Conservation (phyloP, 2,888 invertebrate species). For the Pilophorus perplexus region DNA sequence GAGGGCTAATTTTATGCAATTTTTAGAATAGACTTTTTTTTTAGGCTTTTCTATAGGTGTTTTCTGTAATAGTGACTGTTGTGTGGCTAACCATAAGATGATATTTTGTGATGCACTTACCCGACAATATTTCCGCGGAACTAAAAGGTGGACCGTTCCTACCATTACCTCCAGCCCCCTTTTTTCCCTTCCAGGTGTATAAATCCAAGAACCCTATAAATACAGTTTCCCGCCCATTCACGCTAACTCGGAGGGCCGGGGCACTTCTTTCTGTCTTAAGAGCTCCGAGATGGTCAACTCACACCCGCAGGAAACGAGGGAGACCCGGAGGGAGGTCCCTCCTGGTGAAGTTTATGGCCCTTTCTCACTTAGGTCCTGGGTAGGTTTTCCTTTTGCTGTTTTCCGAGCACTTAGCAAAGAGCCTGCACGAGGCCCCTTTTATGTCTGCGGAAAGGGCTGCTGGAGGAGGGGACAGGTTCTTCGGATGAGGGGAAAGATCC, state of each 20-base stretch:
- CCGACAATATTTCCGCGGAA: too few species aligned
- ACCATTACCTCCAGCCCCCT: slow-evolving; percentile 9
- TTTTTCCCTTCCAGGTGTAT: not conserved
- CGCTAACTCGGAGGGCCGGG: not conserved
- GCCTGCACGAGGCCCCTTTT: slow-evolving; percentile 10
- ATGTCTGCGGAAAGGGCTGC: slow-evolving; percentile 1
- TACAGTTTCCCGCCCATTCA: slow-evolving; percentile 6
- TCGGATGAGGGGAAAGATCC: not conserved
- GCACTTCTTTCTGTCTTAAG: slow-evolving; percentile 22
- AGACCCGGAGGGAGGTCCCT: not conserved
- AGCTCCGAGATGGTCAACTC: slow-evolving; percentile 25
- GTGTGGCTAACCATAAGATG: too few species aligned
- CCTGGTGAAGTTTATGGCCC: slow-evolving; percentile 28
- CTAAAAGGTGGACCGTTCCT: slow-evolving; percentile 17
- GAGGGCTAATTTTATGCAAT: too few species aligned
- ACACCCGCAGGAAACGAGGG: not conserved
- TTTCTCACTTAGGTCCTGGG: slow-evolving; percentile 26
- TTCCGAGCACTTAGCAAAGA: slow-evolving; percentile 30
- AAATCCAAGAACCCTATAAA: slow-evolving; percentile 29
- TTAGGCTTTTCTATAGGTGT: too few species aligned
- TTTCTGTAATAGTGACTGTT: too few species aligned
- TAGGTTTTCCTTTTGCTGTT: slow-evolving; percentile 8
- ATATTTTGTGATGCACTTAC: too few species aligned
- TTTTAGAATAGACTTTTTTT: too few species aligned
- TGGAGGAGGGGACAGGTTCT: not conserved